phyloP scores from a whole-genome alignment of 1,140 invertebrate species.

The Drosophila erecta region DNA sequence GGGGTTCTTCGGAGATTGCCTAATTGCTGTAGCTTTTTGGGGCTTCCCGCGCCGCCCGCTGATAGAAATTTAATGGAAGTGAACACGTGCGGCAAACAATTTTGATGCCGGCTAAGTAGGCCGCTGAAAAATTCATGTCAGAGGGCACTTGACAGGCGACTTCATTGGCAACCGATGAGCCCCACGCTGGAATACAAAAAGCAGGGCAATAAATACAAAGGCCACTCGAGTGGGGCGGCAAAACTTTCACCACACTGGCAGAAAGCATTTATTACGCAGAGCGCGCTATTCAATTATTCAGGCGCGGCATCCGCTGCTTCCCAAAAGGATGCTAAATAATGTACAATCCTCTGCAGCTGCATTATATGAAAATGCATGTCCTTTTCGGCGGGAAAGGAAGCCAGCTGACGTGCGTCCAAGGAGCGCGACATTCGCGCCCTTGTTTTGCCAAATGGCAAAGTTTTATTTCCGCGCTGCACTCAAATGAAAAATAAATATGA shows the following conservation, averaged over 20 bases:
- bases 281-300: conserved; percentile 82
- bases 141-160: conserved; percentile 47
- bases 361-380: conserved; percentile 81
- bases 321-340: conserved; percentile 74
- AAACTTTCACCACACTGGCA: conserved; percentile 76
- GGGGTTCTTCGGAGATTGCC: conserved; percentile 34
- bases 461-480: conserved; percentile 79
- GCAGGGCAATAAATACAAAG: conserved; percentile 58
- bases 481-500: conserved; percentile 84
- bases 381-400: conserved; percentile 55
- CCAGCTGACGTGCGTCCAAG: conserved; percentile 78
- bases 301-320: conserved; percentile 58
- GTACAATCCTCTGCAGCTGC: conserved; percentile 66
- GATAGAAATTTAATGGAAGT: conserved; percentile 79
- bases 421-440: conserved; percentile 73
- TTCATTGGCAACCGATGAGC: conserved; percentile 59
- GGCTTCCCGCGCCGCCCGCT: conserved; percentile 21
- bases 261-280: conserved; percentile 82
- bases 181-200: conserved; percentile 5
- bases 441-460: conserved; percentile 82
- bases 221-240: conserved; percentile 35
- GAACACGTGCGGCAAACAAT: conserved; percentile 59
- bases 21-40: conserved; percentile 59
- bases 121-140: conserved; percentile 54
- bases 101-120: conserved; percentile 40